Evolutionary conservation across 2,797 vertebrate genomes (phyloP).

Genomic region (Paguma larvata): DNA sequence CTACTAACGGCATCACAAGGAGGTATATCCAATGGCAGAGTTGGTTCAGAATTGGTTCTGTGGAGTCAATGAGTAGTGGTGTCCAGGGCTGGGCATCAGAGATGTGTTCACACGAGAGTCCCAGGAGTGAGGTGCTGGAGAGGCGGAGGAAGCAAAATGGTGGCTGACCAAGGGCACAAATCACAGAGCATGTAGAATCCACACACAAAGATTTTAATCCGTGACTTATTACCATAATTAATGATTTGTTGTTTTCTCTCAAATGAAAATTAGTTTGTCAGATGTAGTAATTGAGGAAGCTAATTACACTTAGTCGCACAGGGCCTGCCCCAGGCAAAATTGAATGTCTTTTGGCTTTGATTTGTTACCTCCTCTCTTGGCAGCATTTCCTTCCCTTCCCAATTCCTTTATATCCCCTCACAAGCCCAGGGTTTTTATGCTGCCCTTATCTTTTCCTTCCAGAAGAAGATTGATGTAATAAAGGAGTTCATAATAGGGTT

Average conservation of each 20-base stretch:
- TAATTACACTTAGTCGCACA: conserved; percentile 77
- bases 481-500: conserved; percentile 69
- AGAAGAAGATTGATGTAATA: conserved; percentile 76
- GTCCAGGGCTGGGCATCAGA: neutral
- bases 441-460: conserved; percentile 75
- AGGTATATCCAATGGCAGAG: neutral
- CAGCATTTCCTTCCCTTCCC: conserved; percentile 51
- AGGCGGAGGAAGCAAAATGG: neutral
- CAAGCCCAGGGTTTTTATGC: conserved; percentile 44
- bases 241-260: conserved; percentile 79
- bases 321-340: conserved; percentile 75
- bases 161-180: conserved; percentile 6
- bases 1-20: neutral
- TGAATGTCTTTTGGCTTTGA: conserved; percentile 78
- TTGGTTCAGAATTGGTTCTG: neutral
- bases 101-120: neutral
- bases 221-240: conserved; percentile 60
- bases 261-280: conserved; percentile 84
- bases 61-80: neutral
- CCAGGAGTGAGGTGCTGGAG: neutral
- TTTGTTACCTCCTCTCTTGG: conserved; percentile 73
- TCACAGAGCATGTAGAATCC: neutral
- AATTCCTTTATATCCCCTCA: neutral
- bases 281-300: conserved; percentile 77
- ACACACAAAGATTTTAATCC: conserved; percentile 55